Evolutionary conservation across 2,888 invertebrate genomes (phyloP).

Genomic region (Phasia obesa): DNA sequence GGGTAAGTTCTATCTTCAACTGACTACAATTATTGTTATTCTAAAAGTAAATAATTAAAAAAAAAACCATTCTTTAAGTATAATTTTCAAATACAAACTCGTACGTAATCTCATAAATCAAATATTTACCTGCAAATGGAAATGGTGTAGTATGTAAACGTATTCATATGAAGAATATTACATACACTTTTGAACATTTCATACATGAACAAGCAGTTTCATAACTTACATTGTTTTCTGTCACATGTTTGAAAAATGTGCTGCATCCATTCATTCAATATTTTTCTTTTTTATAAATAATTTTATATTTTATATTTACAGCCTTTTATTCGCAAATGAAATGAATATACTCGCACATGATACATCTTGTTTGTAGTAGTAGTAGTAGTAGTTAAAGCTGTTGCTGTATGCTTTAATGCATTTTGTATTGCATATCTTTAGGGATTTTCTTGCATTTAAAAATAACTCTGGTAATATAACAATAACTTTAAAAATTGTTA

Average conservation of each 20-base stretch:
- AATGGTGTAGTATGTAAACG: constrained; percentile 33
- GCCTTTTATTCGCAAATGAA: not conserved
- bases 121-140: not conserved
- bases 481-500: constrained; percentile 45
- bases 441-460: constrained; percentile 43
- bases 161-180: constrained; percentile 8
- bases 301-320: constrained; percentile 11
- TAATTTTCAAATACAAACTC: not conserved
- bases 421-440: constrained; percentile 49
- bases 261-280: constrained; percentile 8
- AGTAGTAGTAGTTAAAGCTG: constrained; percentile 7
- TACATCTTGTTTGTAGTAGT: constrained; percentile 19
- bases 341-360: not conserved
- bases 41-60: constrained; percentile 29
- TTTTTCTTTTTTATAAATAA: constrained; percentile 16
- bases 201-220: not conserved
- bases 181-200: not conserved
- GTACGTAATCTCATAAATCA: constrained; percentile 21
- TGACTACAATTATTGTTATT: not conserved
- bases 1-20: constrained; percentile 83
- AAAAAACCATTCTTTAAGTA: not conserved
- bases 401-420: constrained; percentile 42
- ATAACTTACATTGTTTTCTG: constrained; percentile 48
- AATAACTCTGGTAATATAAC: constrained; percentile 9
- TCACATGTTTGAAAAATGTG: constrained; percentile 65